Conservation (phyloP, 2,113 vertebrate species). For the Platysternon megacephalum region DNA sequence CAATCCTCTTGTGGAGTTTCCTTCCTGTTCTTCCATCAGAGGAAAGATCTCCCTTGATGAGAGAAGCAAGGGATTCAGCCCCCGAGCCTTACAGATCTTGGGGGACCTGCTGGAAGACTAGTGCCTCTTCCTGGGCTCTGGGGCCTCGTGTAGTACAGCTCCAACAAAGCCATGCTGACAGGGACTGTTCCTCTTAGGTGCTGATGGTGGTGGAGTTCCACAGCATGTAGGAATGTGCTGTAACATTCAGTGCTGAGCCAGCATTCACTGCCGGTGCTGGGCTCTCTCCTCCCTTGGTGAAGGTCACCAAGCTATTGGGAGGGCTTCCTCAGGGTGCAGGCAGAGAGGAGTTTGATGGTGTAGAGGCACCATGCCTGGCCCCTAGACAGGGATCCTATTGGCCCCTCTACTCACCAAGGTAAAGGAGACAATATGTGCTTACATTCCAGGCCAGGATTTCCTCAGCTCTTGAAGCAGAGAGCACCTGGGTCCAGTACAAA, state of each 20-base stretch:
- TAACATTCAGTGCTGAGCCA: neutral
- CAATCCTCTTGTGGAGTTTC: neutral
- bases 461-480: too few relatives aligned
- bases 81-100: neutral
- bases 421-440: too few relatives aligned
- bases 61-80: neutral
- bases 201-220: neutral
- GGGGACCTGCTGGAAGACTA: neutral
- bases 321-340: neutral
- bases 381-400: too few relatives aligned
- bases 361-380: too few relatives aligned
- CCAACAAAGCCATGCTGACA: neutral
- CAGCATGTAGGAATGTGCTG: neutral
- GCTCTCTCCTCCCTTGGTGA: neutral
- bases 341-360: too few relatives aligned
- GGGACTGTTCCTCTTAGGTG: neutral
- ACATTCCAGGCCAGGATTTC: too few relatives aligned
- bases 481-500: too few relatives aligned
- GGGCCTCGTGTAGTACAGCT: neutral
- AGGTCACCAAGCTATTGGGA: neutral
- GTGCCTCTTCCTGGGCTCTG: too few relatives aligned
- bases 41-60: neutral
- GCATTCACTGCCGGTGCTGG: neutral
- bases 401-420: too few relatives aligned
- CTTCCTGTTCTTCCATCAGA: neutral